Percentiles rank a stretch among this genome's conserved stretches.
These are phyloP conservation scores for Ectobius pallidus DNA, from an alignment of 2,888 invertebrate species.

Conservation along the genomic window DNA sequence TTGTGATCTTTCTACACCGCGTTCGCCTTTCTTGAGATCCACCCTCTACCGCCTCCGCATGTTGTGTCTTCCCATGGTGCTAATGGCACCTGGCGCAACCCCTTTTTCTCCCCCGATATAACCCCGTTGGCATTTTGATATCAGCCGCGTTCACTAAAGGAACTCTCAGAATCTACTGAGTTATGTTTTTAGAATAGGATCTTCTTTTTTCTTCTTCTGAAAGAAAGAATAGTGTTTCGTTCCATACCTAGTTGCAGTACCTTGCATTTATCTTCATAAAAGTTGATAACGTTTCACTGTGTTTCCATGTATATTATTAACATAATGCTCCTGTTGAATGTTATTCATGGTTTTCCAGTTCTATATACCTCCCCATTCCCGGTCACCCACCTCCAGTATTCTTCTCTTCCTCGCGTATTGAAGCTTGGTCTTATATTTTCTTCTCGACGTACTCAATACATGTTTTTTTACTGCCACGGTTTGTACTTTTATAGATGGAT, in stretches of 20 bases:
- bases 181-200: neutral
- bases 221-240: neutral
- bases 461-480: neutral
- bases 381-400: neutral
- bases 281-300: neutral
- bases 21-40: neutral
- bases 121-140: neutral
- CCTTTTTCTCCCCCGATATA: neutral
- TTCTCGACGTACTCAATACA: neutral
- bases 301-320: slow-evolving; percentile 10
- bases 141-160: neutral
- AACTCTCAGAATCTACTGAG: neutral
- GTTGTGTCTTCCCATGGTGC: neutral
- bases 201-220: neutral
- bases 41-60: neutral
- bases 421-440: neutral
- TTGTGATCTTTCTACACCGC: neutral
- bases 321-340: slow-evolving; percentile 5
- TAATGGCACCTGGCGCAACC: slow-evolving; percentile 7
- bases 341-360: neutral
- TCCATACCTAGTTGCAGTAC: neutral
- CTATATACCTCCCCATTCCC: neutral
- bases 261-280: neutral
- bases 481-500: neutral
- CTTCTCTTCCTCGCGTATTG: neutral